Evolutionary conservation across 2,113 vertebrate species (phyloP).

Genomic region (Oxyura jamaicensis): DNA sequence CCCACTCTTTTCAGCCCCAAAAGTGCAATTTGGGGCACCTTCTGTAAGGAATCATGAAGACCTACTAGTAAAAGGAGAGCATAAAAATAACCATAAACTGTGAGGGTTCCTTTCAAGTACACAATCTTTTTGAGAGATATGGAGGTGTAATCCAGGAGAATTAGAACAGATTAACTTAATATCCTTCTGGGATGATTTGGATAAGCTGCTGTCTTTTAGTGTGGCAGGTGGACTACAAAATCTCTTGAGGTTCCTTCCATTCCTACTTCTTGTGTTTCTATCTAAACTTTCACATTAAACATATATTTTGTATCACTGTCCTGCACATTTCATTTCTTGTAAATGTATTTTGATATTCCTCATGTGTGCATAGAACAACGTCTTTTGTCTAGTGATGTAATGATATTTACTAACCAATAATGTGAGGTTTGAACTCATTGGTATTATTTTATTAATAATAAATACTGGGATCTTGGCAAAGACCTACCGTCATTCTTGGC

Average conservation of each 20-base stretch:
- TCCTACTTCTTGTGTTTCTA: neutral
- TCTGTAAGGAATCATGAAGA: neutral
- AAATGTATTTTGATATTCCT: neutral
- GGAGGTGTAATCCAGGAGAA: neutral
- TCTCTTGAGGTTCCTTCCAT: neutral
- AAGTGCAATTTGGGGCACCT: neutral
- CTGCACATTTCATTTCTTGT: accelerated
- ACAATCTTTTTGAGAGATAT: neutral
- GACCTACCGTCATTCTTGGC: neutral
- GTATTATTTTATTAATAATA: neutral
- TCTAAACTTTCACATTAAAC: accelerated
- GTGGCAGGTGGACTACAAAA: neutral
- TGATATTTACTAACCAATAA: neutral
- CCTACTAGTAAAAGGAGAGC: neutral
- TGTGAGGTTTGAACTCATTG: no score
- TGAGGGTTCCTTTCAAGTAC: neutral
- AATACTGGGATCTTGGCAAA: neutral
- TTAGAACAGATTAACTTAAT: accelerated
- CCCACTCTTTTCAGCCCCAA: neutral
- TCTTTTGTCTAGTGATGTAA: neutral
- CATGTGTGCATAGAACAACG: neutral
- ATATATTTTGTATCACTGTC: neutral
- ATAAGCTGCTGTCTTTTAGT: neutral
- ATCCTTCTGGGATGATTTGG: neutral
- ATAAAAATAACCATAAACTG: accelerated